Conservation (phyloP, 2,888 invertebrate genomes). For the Pteria penguin region DNA sequence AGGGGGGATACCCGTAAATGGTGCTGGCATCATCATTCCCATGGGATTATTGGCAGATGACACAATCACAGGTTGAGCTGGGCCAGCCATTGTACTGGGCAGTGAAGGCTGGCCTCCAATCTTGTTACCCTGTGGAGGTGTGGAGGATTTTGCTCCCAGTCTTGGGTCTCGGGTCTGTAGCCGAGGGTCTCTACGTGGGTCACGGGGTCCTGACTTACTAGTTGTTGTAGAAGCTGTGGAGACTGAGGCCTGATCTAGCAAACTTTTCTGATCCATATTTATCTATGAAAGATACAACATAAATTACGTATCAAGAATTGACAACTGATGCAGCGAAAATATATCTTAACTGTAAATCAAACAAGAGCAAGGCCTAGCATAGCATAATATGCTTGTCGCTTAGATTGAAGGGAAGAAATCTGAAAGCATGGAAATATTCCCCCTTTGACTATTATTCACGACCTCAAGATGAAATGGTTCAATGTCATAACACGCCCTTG, state of each 20-base stretch:
- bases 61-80: background rate
- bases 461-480: no score
- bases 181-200: conserved; percentile 45
- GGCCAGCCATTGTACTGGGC: background rate
- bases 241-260: background rate
- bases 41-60: background rate
- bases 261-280: background rate
- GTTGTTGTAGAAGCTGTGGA: conserved; percentile 10
- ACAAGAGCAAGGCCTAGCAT: no score
- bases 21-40: background rate
- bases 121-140: background rate
- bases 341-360: no score
- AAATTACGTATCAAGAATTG: no score
- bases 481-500: no score
- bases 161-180: conserved; percentile 49
- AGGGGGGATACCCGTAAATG: background rate
- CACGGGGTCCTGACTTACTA: conserved; percentile 15
- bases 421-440: no score
- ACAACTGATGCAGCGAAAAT: no score
- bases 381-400: no score
- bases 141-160: conserved; percentile 15
- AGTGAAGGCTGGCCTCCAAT: background rate
- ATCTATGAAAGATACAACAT: no score
- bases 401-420: no score
- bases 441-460: no score